Conservation (phyloP, 2,797 vertebrate species). For the Triplophysa yarkandensis region DNA sequence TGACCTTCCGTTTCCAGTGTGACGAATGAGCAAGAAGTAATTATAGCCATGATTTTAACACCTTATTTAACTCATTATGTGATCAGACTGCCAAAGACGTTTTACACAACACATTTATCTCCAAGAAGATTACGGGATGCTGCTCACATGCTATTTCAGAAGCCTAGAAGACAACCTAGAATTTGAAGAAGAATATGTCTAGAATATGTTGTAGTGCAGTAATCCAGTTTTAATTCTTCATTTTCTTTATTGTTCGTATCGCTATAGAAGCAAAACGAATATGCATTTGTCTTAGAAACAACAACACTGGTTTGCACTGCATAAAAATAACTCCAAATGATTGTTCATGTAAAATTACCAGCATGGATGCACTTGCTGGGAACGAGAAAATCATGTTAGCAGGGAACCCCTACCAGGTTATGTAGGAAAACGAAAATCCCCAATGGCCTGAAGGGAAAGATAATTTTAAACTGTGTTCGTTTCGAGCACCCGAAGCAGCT, state of each 20-base stretch:
- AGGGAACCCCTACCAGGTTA: not conserved
- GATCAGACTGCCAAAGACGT: not conserved
- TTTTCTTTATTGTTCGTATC: too few relatives aligned
- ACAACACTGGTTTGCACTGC: not conserved
- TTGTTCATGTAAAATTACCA: not conserved
- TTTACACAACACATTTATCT: not conserved
- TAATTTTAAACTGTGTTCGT: not conserved
- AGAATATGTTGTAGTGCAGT: not conserved
- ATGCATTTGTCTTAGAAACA: not conserved
- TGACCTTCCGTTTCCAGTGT: slow-evolving; percentile 6
- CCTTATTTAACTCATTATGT: not conserved
- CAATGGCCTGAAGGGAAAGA: slow-evolving; percentile 1
- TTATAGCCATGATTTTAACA: not conserved
- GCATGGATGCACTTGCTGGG: not conserved
- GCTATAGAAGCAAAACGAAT: not conserved
- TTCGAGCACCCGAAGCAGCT: not conserved
- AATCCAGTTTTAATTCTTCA: not conserved
- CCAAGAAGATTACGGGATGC: not conserved
- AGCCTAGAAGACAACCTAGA: not conserved
- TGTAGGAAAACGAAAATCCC: slow-evolving; percentile 7
- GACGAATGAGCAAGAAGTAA: not conserved
- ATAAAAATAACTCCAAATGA: not conserved
- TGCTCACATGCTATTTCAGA: not conserved
- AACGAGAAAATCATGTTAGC: not conserved
- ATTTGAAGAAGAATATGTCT: too few relatives aligned